Percentiles rank a stretch among this genome's conserved stretches.
Conservation (phyloP, 2,888 invertebrate species). For the Polydrusus pterygomalis region DNA sequence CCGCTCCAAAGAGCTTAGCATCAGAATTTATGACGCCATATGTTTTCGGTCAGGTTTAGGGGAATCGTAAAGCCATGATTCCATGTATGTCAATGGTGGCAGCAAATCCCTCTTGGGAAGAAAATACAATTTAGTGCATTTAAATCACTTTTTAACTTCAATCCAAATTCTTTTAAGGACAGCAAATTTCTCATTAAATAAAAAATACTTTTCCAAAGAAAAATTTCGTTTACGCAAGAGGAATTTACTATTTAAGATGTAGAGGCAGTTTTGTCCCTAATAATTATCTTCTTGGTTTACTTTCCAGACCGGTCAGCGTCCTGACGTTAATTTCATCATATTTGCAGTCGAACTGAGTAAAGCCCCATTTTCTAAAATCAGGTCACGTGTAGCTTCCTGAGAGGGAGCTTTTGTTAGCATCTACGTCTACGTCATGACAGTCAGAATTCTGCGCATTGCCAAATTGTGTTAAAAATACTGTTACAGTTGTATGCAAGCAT, state of each 20-base stretch:
- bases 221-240: background rate
- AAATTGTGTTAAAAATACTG: too few relatives aligned
- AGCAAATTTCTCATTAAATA: too few relatives aligned
- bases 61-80: constrained; percentile 20
- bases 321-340: constrained; percentile 55
- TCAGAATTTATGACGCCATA: constrained; percentile 37
- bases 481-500: too few relatives aligned
- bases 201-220: background rate
- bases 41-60: constrained; percentile 35
- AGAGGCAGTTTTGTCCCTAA: constrained; percentile 35
- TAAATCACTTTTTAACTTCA: background rate
- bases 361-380: constrained; percentile 49
- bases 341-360: constrained; percentile 47
- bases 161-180: background rate
- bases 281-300: constrained; percentile 50
- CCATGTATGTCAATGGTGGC: constrained; percentile 19
- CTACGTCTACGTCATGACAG: too few relatives aligned
- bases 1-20: constrained; percentile 34
- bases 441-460: too few relatives aligned
- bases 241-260: background rate
- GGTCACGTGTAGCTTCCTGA: constrained; percentile 51
- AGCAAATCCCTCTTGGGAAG: background rate
- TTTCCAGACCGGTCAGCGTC: constrained; percentile 51
- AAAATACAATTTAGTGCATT: background rate
- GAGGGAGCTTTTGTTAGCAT: constrained; percentile 29